These are phyloP conservation scores for Hyperoplus lanceolatus DNA, from an alignment of 2,797 vertebrate genomes.

Conservation along the genomic window DNA sequence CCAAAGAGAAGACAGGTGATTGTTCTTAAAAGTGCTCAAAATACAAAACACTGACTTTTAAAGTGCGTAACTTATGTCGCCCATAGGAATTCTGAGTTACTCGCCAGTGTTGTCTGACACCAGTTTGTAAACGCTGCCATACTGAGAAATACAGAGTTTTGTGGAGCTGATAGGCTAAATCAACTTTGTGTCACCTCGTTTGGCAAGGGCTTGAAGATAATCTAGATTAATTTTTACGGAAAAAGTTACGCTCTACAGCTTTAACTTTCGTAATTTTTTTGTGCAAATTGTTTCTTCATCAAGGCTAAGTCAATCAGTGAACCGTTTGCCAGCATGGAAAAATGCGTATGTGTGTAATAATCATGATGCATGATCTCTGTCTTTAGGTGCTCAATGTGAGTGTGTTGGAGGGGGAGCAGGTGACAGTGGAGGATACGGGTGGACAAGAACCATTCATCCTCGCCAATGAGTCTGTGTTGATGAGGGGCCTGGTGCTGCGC, in stretches of 20 bases:
- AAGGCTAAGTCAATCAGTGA: constrained; percentile 15
- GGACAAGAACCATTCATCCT: constrained; percentile 90
- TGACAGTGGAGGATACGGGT: constrained; percentile 91
- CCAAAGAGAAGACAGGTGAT: neutral
- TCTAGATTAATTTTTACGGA: too few relatives aligned
- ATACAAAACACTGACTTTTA: neutral
- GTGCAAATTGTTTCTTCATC: constrained; percentile 1
- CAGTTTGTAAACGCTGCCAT: too few relatives aligned
- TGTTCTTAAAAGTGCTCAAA: constrained; percentile 2
- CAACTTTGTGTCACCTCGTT: too few relatives aligned
- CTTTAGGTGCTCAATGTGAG: constrained; percentile 94
- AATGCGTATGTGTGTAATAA: neutral
- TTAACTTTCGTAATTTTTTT: neutral
- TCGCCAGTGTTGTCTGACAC: too few relatives aligned
- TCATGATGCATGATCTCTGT: neutral
- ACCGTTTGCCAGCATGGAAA: neutral
- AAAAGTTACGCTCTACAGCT: too few relatives aligned
- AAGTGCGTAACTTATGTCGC: too few relatives aligned
- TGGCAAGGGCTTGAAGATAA: too few relatives aligned
- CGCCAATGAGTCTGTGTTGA: constrained; percentile 93
- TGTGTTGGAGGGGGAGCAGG: constrained; percentile 87
- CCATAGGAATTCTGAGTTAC: too few relatives aligned
- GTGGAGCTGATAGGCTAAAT: too few relatives aligned
- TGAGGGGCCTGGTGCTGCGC: constrained; percentile 92
- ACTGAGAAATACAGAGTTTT: too few relatives aligned